Conservation (phyloP, 2,797 vertebrate genomes). For the Myotis myotis region DNA sequence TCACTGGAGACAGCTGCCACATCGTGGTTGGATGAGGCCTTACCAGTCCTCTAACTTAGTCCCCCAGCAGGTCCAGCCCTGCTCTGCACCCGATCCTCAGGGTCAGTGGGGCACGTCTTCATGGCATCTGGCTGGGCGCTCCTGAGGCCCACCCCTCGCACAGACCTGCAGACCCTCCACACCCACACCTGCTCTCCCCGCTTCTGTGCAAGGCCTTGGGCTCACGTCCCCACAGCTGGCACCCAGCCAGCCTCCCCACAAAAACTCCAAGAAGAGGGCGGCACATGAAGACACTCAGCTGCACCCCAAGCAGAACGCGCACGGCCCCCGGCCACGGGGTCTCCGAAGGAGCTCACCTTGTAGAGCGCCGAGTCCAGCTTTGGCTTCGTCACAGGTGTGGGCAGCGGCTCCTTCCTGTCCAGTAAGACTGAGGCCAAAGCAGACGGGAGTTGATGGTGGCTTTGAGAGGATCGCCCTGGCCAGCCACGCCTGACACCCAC, state of each 20-base stretch:
- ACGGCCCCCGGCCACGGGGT: too few species aligned
- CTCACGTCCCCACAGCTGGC: not conserved
- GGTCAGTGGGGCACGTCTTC: not conserved
- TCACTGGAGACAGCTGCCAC: not conserved
- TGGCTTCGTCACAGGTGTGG: slow-evolving; percentile 89
- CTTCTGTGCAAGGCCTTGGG: not conserved
- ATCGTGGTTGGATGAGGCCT: not conserved
- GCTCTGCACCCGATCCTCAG: accelerated
- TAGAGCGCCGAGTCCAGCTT: slow-evolving; percentile 89
- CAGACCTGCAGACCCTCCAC: not conserved
- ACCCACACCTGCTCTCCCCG: not conserved
- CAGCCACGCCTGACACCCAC: not conserved
- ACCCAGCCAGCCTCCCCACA: not conserved
- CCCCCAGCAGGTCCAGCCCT: not conserved
- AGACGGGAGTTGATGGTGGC: not conserved
- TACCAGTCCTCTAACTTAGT: not conserved
- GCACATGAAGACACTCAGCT: not conserved
- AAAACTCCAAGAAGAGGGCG: not conserved
- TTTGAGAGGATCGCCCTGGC: not conserved
- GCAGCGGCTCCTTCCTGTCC: slow-evolving; percentile 92
- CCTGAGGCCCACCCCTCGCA: not conserved
- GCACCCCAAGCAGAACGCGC: too few species aligned
- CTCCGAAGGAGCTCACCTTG: slow-evolving; percentile 86
- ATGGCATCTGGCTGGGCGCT: not conserved
- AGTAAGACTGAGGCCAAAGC: slow-evolving; percentile 89